Conservation (phyloP, 2,113 vertebrate species). For the Dasyprocta punctata region DNA sequence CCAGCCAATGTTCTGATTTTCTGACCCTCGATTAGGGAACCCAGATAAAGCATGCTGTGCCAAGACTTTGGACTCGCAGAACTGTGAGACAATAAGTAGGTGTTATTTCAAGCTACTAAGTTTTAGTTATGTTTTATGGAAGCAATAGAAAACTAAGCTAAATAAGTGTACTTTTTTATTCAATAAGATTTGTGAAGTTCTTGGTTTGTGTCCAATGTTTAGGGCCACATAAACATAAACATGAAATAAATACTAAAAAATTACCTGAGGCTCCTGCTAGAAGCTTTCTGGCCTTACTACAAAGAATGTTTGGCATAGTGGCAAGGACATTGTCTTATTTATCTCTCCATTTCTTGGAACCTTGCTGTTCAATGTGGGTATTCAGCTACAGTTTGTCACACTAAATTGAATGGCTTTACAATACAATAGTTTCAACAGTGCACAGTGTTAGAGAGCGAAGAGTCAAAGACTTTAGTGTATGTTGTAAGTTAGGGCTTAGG, state of each 20-base stretch:
- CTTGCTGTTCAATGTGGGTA: background rate
- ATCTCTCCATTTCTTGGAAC: slow-evolving; percentile 7
- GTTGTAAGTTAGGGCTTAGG: background rate
- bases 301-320: background rate
- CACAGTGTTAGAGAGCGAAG: background rate
- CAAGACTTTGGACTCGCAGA: background rate
- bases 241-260: slow-evolving; percentile 24
- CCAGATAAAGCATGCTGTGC: background rate
- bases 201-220: background rate
- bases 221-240: background rate
- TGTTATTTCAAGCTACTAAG: background rate
- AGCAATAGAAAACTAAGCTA: slow-evolving; percentile 12
- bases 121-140: slow-evolving; percentile 26
- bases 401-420: background rate
- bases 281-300: background rate
- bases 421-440: background rate
- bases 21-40: background rate
- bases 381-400: background rate
- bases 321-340: background rate
- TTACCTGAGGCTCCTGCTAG: background rate
- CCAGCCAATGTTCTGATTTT: background rate
- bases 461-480: background rate
- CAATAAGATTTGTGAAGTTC: background rate
- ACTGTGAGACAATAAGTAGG: background rate
- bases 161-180: slow-evolving; percentile 32